Evolutionary conservation across 2,113 vertebrate genomes (phyloP).

Genomic region (Craseonycteris thonglongyai): DNA sequence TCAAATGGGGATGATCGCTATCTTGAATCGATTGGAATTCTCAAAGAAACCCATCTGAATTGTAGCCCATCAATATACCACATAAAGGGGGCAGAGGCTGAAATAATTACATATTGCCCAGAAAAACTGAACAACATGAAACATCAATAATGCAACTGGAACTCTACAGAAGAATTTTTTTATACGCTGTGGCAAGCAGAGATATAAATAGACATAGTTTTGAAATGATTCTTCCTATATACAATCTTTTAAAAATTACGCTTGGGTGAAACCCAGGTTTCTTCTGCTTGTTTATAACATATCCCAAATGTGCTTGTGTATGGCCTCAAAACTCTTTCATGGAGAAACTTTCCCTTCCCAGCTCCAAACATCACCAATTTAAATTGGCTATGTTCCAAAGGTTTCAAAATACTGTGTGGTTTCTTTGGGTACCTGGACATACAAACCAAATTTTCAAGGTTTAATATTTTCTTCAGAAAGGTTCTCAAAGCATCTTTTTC

Average conservation of each 20-base stretch:
- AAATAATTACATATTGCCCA: not conserved
- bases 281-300: not conserved
- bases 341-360: not conserved
- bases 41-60: not conserved
- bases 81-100: not conserved
- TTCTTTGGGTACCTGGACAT: not conserved
- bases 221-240: not conserved
- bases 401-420: conserved; percentile 2
- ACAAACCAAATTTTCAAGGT: not conserved
- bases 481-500: conserved; percentile 16
- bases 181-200: not conserved
- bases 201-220: not conserved
- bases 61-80: not conserved
- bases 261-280: not conserved
- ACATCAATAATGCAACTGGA: not conserved
- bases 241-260: not conserved
- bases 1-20: not conserved
- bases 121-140: conserved; percentile 14
- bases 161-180: not conserved
- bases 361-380: not conserved
- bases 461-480: not conserved
- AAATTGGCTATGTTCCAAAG: not conserved
- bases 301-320: not conserved
- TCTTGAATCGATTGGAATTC: not conserved
- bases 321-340: not conserved